Evolutionary conservation across 2,888 invertebrate species (phyloP), one percentile per base, ranked within the genome.

Genomic region (Standfussiana lucernea): DNA sequence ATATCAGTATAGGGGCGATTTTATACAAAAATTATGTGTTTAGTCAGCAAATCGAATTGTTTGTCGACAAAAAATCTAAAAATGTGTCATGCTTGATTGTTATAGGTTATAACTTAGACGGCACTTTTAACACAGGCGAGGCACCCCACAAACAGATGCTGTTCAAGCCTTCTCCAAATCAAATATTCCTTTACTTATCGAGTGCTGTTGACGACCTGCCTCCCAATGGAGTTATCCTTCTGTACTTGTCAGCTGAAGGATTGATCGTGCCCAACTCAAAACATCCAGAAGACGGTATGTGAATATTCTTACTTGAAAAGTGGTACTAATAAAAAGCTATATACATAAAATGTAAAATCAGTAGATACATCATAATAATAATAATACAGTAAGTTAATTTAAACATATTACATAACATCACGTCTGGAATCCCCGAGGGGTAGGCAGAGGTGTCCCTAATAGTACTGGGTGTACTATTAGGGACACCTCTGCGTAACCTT

Each of bases 121-220:
- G 74, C 15, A 75, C 68, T 21, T 66, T 68, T 24, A 75, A 65
- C 37, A 83, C 82, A 28, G 75, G 77, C 21, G 90, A 90, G 5
- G 99, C 99, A 97, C 99, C 99, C 62, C 99, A 99, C 97, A 99
- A 99, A 96, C 99, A 99, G 97, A 97, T 99, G 89, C 97, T 99
- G 89, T 99, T 99, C 97, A 99, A 99, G 95, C 99, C 99, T 77
- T 98, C 99, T 71, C 98, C 99, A 90, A 98, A 98, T 94, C 99
- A 99, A 96, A 98, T 99, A 77, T 97, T 99, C 94, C 98, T 99
- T 83, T 99, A 99, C 96, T 97, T 99, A 90, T 98, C 98, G 79
- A 98, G 98, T 91, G 98, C 99, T 82, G 99, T 99, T 96, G 99
- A 99, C 93, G 99, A 99, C 95, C 97, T 99, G 88, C 99, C 99